phyloP scores from a whole-genome alignment of 2,888 invertebrate species.

The Melieria omissa region DNA sequence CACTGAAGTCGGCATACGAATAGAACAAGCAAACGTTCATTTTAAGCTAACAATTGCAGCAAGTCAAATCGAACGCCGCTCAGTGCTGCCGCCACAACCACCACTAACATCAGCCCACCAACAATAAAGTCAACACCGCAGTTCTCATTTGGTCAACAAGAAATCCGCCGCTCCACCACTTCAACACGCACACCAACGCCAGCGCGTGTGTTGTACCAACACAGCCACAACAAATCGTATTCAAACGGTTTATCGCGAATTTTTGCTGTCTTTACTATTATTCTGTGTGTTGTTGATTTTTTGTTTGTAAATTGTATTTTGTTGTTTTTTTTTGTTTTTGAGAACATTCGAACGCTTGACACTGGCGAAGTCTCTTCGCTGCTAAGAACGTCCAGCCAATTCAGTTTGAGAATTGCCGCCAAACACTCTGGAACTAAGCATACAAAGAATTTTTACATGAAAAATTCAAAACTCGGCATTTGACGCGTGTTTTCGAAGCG shows the following conservation, averaged over 20 bases:
- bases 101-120: not conserved
- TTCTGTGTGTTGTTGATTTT: too few relatives aligned
- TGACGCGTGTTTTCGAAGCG: conserved; percentile 5
- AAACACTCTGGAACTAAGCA: conserved; percentile 56
- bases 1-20: not conserved
- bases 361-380: conserved; percentile 52
- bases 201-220: not conserved
- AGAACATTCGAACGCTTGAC: not conserved
- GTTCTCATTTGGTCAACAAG: too few relatives aligned
- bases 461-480: conserved; percentile 14
- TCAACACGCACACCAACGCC: too few relatives aligned
- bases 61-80: not conserved
- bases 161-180: too few relatives aligned
- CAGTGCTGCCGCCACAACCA: not conserved
- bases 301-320: too few relatives aligned
- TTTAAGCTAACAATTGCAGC: not conserved
- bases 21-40: not conserved
- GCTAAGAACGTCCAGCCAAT: conserved; percentile 50
- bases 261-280: not conserved
- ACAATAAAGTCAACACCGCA: not conserved
- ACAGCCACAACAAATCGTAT: not conserved
- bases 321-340: not conserved
- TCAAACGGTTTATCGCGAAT: not conserved
- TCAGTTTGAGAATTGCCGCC: conserved; percentile 64
- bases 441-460: not conserved